phyloP scores from a whole-genome alignment of 2,113 vertebrate species.

The Mus pahari region DNA sequence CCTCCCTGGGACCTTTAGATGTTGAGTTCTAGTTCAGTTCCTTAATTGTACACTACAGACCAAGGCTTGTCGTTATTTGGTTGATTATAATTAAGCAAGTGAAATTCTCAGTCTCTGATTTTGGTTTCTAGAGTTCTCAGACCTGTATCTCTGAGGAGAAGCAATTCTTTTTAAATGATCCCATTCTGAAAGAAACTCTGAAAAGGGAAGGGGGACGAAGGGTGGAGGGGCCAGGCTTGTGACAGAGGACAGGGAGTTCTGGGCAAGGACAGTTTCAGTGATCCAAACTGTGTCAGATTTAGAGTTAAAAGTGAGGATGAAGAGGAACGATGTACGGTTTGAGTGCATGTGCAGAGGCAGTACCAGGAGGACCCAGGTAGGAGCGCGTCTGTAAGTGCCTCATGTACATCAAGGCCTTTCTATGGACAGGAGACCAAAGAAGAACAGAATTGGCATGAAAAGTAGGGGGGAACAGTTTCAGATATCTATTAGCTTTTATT shows the following conservation, averaged over 20 bases:
- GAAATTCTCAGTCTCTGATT: neutral
- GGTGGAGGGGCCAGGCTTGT: accelerated
- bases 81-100: slow-evolving; percentile 5
- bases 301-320: neutral
- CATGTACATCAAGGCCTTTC: neutral
- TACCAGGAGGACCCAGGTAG: neutral
- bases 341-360: neutral
- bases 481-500: neutral
- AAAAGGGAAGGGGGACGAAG: neutral
- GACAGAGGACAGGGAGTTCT: neutral
- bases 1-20: neutral
- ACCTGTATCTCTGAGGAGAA: neutral
- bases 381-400: neutral
- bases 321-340: neutral
- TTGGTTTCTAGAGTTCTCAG: slow-evolving; percentile 1
- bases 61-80: neutral
- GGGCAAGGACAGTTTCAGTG: neutral
- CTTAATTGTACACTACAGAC: neutral
- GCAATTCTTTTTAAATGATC: neutral
- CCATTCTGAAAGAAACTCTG: neutral
- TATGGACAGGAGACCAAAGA: neutral
- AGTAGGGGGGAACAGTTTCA: neutral
- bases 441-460: neutral
- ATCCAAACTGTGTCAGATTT: neutral
- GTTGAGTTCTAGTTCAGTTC: neutral